These are phyloP conservation scores for Eilema griseolum DNA, from an alignment of 2,888 invertebrate species.

Conservation along the genomic window DNA sequence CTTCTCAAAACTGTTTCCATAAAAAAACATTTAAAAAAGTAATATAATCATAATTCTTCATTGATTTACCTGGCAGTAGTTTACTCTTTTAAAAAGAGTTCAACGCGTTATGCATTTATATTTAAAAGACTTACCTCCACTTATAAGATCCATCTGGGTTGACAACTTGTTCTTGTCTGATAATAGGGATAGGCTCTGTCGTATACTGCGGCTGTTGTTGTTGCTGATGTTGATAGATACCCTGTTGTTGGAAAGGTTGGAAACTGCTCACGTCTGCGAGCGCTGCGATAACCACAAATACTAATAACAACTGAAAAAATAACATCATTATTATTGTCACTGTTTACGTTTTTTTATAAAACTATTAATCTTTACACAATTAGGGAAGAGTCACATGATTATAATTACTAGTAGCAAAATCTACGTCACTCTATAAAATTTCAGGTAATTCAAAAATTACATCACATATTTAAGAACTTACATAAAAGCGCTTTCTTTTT, in stretches of 20 bases:
- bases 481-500: too few species aligned
- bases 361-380: neutral
- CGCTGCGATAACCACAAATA: slow-evolving; percentile 52
- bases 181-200: slow-evolving; percentile 89
- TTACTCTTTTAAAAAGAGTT: slow-evolving; percentile 7
- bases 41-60: too few species aligned
- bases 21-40: too few species aligned
- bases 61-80: neutral
- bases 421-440: too few species aligned
- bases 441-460: too few species aligned
- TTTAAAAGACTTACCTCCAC: slow-evolving; percentile 72
- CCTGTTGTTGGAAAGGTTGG: slow-evolving; percentile 64
- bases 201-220: slow-evolving; percentile 71
- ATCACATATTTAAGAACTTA: too few species aligned
- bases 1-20: too few species aligned
- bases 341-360: too few species aligned
- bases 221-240: slow-evolving; percentile 60
- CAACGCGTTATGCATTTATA: slow-evolving; percentile 7
- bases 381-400: too few species aligned
- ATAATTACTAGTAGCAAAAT: too few species aligned
- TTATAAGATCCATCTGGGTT: slow-evolving; percentile 90
- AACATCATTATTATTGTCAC: neutral
- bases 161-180: slow-evolving; percentile 89
- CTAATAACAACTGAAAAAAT: slow-evolving; percentile 56
- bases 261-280: slow-evolving; percentile 74